Base-by-base conservation (phyloP, 2,113 vertebrate genomes). In the Recurvirostra avosetta region DNA sequence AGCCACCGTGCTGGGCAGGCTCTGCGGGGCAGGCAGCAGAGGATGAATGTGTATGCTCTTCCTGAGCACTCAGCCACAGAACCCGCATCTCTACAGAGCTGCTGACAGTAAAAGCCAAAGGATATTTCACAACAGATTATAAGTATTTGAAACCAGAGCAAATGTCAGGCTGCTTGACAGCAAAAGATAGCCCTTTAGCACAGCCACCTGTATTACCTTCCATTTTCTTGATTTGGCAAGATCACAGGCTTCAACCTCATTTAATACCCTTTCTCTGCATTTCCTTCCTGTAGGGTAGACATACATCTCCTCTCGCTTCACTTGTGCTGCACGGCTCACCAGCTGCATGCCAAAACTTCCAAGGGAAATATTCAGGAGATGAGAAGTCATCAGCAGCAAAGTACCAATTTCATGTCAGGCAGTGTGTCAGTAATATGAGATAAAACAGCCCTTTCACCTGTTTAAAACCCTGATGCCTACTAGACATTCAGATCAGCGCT, bases 161-260 rank as follows among this genome's bases (percentile, higher is more conserved):
- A 92, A 67, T 80, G 81, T 82, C 87, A 92, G 53, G 74, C 91
- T 94, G 70, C 79, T 77, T 65, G 83, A 79, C 88, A 79, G 89
- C 40, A 61, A 32, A 92, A 94, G 86, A 82, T 25, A 85, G 76
- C 76, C 76, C 76, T 94, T 92, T 22, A 89, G 73, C 89, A 79
- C 79, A 72, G 50, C 40, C 71, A 81, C 84, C 86, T 94, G 49
- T 34, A 82, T 91, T 91, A 72, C 73, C 86, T 94, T 72, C 83
- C 53, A 81, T 92, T 91, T 92, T 59, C 88, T 90, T 78, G 65
- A 92, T 89, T 65, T 92, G 94, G 65, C 83, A 91, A 87, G 77
- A 91, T 95, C 43, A 3, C 76, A 91, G 90, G 91, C 80, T 94
- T 95, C 95, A 94, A 14, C 79, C 68, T 91, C 61, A 50, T 87